Conservation (phyloP, 2,113 vertebrate genomes). For the Setophaga coronata region DNA sequence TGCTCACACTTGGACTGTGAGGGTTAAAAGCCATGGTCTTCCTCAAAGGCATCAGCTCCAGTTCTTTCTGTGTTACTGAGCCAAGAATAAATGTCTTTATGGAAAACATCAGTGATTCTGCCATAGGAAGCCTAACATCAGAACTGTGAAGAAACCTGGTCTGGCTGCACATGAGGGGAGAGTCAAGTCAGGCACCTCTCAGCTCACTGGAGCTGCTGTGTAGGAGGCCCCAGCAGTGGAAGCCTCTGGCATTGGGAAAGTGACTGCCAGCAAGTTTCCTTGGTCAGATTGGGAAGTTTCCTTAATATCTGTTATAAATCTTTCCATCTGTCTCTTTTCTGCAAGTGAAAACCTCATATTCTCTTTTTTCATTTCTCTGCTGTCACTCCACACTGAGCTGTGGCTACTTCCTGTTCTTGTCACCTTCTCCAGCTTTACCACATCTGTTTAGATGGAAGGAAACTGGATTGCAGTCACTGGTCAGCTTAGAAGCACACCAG, state of each 20-base stretch:
- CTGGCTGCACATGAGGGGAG: not conserved
- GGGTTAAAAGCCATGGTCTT: not conserved
- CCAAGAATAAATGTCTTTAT: not conserved
- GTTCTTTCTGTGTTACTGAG: not conserved
- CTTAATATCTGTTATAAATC: not conserved
- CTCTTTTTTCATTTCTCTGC: not conserved
- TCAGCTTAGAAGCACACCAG: not conserved
- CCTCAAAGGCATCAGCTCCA: rapidly evolving
- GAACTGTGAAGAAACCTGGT: not conserved
- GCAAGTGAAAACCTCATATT: not conserved
- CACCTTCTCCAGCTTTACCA: not conserved
- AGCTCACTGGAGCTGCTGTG: not conserved
- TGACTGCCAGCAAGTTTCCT: not conserved
- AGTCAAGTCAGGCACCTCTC: rapidly evolving
- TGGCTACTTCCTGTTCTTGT: not conserved
- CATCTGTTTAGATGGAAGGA: not conserved
- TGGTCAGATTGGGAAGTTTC: not conserved
- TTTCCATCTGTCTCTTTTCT: not conserved
- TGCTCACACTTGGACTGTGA: not conserved
- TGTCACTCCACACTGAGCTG: not conserved
- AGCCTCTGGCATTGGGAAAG: not conserved
- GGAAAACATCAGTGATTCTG: not conserved
- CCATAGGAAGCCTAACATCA: not conserved
- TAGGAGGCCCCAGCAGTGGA: not conserved
- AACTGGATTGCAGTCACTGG: not conserved